Evolutionary conservation across 2,888 invertebrate species (phyloP).

Genomic region (Drosophila eohydei): DNA sequence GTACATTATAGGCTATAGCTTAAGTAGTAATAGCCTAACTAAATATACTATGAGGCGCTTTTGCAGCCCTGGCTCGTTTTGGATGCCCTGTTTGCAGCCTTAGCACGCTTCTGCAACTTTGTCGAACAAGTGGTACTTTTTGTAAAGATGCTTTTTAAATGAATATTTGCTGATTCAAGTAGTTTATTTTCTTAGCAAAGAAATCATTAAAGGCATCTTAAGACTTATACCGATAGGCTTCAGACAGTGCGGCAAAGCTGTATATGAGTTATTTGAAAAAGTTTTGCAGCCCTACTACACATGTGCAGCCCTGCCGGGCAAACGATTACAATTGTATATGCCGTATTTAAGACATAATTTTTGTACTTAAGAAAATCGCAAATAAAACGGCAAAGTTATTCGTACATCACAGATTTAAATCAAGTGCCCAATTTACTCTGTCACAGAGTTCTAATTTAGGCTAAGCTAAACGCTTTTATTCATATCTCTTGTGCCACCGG

Average conservation of each 20-base stretch:
- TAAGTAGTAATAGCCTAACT: not conserved
- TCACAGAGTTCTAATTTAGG: not conserved
- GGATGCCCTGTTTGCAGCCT: not conserved
- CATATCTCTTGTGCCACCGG: slow-evolving; percentile 20
- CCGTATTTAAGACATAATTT: slow-evolving; percentile 13
- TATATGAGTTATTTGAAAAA: not conserved
- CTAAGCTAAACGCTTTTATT: not conserved
- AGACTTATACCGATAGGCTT: too few species aligned
- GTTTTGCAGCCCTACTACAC: slow-evolving; percentile 21
- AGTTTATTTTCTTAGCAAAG: not conserved
- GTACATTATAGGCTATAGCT: not conserved
- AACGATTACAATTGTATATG: slow-evolving; percentile 42
- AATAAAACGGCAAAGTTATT: not conserved
- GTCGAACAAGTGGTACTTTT: not conserved
- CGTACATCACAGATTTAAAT: not conserved
- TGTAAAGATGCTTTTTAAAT: not conserved
- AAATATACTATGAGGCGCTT: not conserved
- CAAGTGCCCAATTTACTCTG: not conserved
- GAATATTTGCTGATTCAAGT: not conserved
- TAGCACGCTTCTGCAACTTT: not conserved
- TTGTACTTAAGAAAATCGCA: slow-evolving; percentile 7
- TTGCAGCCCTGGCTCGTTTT: not conserved
- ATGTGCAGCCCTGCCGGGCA: slow-evolving; percentile 36
- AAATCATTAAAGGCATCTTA: too few species aligned
- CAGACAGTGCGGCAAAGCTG: slow-evolving; percentile 9